Evolutionary conservation across 2,113 vertebrate genomes (phyloP).

Genomic region (Aegithalos caudatus): DNA sequence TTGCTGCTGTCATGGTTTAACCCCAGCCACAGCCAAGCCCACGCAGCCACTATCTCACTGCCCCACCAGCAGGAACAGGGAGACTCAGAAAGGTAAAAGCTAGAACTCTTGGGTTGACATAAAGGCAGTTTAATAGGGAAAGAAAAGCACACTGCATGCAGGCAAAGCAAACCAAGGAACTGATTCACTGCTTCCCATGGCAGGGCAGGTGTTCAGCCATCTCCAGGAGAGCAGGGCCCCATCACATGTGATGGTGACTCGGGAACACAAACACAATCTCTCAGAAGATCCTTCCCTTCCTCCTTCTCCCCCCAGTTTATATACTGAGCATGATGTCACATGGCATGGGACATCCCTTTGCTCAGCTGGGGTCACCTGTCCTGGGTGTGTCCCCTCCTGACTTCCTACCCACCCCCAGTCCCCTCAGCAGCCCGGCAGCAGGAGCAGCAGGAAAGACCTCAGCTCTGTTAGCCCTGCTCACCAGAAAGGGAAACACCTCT

Average conservation of each 20-base stretch:
- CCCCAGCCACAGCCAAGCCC: background rate
- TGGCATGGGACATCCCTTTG: background rate
- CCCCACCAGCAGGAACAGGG: background rate
- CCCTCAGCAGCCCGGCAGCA: background rate
- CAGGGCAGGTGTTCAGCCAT: background rate
- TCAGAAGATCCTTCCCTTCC: background rate
- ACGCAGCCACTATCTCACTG: rapidly evolving
- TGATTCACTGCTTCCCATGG: background rate
- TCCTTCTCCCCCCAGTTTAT: background rate
- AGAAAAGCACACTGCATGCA: background rate
- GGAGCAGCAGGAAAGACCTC: background rate
- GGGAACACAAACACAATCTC: background rate
- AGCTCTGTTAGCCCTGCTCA: background rate
- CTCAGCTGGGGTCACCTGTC: background rate
- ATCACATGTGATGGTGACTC: background rate
- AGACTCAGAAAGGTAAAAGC: background rate
- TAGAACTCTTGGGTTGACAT: background rate
- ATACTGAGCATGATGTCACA: background rate
- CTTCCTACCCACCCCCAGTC: background rate
- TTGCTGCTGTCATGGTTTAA: background rate
- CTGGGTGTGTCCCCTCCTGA: background rate
- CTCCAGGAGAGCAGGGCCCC: background rate
- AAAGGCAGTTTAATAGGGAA: background rate
- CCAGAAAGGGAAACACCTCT: background rate
- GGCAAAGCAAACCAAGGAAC: background rate